Evolutionary conservation across 2,797 vertebrate genomes (phyloP).

Genomic region (Oreochromis grahami): DNA sequence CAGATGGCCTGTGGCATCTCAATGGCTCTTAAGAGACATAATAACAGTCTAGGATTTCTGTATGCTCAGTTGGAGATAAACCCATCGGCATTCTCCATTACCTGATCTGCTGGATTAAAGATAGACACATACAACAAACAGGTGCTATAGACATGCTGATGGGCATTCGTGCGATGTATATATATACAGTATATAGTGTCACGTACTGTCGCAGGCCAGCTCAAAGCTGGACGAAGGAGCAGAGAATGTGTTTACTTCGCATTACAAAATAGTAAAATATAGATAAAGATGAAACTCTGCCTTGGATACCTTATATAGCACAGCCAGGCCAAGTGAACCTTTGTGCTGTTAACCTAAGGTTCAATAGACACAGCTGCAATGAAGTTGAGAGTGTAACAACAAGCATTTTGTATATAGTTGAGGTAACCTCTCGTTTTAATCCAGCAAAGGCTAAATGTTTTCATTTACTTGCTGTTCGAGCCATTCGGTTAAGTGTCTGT

Average conservation of each 20-base stretch:
- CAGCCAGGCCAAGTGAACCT: not conserved
- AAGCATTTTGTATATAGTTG: not conserved
- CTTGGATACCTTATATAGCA: not conserved
- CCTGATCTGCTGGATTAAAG: constrained; percentile 55
- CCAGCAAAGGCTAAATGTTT: not conserved
- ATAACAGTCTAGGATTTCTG: constrained; percentile 62
- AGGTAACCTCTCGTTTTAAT: not conserved
- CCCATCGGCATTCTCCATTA: constrained; percentile 48
- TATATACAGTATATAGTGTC: not conserved
- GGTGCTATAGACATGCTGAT: constrained; percentile 48
- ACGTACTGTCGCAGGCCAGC: not conserved
- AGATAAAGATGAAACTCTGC: not conserved
- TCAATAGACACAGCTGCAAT: not conserved
- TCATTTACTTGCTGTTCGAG: not conserved
- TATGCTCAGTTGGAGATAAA: constrained; percentile 45
- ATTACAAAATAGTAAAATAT: not conserved
- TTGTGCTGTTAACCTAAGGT: not conserved
- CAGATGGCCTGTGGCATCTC: constrained; percentile 50
- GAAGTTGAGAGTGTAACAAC: not conserved
- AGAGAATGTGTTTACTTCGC: not conserved
- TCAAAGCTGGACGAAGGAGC: not conserved
- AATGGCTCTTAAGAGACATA: constrained; percentile 56
- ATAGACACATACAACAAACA: constrained; percentile 56
- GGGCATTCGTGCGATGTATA: not conserved
- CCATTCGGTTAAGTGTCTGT: not conserved